These are phyloP conservation scores for Mormyrus hasselquistii DNA, from an alignment of 2,797 vertebrate genomes.

Conservation along the genomic window DNA sequence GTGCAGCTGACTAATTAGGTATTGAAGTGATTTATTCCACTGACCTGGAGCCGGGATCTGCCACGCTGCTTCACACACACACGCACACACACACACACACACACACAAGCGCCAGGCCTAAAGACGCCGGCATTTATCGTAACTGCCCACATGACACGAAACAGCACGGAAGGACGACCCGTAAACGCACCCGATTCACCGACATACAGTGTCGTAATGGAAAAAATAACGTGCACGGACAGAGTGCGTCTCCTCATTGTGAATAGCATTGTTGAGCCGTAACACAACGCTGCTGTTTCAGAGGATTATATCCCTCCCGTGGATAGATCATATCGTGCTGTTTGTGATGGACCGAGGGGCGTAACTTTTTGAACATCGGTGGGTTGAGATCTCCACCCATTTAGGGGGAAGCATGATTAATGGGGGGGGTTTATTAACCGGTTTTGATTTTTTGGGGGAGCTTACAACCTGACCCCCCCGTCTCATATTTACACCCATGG, in stretches of 20 bases:
- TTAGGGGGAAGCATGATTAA: no score
- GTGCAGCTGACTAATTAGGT: neutral
- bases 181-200: neutral
- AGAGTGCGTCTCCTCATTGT: slow-evolving; percentile 1
- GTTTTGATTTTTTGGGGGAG: no score
- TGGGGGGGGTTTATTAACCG: no score
- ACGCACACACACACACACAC: neutral
- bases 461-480: no score
- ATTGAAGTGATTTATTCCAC: neutral
- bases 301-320: neutral
- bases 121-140: neutral
- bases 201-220: slow-evolving; percentile 33
- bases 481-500: no score
- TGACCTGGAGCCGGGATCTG: neutral
- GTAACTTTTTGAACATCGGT: no score
- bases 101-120: neutral
- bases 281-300: neutral
- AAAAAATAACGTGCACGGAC: slow-evolving; percentile 37
- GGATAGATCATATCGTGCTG: neutral
- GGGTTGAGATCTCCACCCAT: no score
- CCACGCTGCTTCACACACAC: neutral
- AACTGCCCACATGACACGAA: neutral
- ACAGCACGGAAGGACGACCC: neutral
- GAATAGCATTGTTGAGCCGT: neutral
- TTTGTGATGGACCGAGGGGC: no score